phyloP scores from a whole-genome alignment of 1,140 invertebrate species.

The Leptonema lineaticorne region DNA sequence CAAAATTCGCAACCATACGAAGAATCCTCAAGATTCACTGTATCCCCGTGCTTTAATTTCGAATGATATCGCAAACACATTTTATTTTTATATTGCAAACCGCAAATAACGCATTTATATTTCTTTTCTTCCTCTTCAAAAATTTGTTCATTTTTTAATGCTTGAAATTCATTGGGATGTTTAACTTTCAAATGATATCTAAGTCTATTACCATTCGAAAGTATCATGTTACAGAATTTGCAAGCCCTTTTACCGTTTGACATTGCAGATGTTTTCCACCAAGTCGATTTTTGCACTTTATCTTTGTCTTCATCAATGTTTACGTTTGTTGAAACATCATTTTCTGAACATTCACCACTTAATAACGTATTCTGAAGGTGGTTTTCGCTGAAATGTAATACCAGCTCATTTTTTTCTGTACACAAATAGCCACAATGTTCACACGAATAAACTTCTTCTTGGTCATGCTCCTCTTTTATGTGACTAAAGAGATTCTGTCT shows the following conservation, averaged over 20 bases:
- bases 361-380: conserved; percentile 5
- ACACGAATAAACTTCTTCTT: background rate
- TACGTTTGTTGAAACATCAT: background rate
- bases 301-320: background rate
- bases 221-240: conserved; percentile 5
- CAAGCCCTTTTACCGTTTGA: conserved; percentile 7
- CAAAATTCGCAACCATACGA: conserved; percentile 5
- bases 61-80: conserved; percentile 11
- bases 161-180: conserved; percentile 5
- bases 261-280: background rate
- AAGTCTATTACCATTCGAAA: conserved; percentile 10
- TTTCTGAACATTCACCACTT: background rate
- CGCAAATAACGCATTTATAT: conserved; percentile 14
- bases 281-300: background rate
- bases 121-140: conserved; percentile 10
- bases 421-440: conserved; percentile 10
- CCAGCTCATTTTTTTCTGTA: background rate
- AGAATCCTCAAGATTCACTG: background rate
- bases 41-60: conserved; percentile 5
- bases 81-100: conserved; percentile 14
- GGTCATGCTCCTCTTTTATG: background rate
- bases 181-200: conserved; percentile 15
- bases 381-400: conserved; percentile 2
- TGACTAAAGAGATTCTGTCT: background rate
- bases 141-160: background rate